Base-by-base conservation (phyloP, 2,888 invertebrate genomes). In the Lymantria monacha region DNA sequence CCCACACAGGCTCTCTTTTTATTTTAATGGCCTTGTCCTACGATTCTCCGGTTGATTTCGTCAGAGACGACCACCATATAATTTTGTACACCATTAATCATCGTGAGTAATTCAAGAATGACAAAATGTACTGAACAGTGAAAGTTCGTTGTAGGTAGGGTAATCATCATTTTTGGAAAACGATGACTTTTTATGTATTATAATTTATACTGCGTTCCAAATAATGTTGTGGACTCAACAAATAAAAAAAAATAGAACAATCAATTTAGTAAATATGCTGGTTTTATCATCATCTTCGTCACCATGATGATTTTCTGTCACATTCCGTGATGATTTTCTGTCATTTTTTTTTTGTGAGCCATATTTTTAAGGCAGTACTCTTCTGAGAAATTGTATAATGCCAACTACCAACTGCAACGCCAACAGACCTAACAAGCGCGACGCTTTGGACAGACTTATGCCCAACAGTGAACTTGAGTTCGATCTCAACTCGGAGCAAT, bases 11-110 rank as follows among this genome's bases (percentile, higher is more conserved):
- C 67, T 69, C 61, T 69, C 74, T 81, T 83, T 83, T 84, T 76
- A 69, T 61, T 62, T 62, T 66, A 66, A 70, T 69, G 76, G 73
- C 70, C 75, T 64, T 73, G 67, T 66, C 69, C 73, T 71, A 72
- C 76, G 70, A 70, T 72, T 75, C 71, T 59, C 59, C 69, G 69
- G 77, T 76, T 83, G 85, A 86, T 88, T 87, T 85, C 67, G 76
- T 76, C 72, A 61, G 73, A 70, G 58, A 69, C 75, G 67, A 71
- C 76, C 78, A 85, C 84, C 81, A 77, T 87, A 79, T 88, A 88
- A 89, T 88, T 88, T 88, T 69, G 76, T 70, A 64, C 50, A 62
- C 69, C 83, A 87, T 89, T 83, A 85, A 88, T 87, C 87, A 84
- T 84, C 59, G 46, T 53, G 67, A 59, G 72, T 71, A 73, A 79